Conservation (phyloP, 2,113 vertebrate species). For the Meleagris gallopavo region DNA sequence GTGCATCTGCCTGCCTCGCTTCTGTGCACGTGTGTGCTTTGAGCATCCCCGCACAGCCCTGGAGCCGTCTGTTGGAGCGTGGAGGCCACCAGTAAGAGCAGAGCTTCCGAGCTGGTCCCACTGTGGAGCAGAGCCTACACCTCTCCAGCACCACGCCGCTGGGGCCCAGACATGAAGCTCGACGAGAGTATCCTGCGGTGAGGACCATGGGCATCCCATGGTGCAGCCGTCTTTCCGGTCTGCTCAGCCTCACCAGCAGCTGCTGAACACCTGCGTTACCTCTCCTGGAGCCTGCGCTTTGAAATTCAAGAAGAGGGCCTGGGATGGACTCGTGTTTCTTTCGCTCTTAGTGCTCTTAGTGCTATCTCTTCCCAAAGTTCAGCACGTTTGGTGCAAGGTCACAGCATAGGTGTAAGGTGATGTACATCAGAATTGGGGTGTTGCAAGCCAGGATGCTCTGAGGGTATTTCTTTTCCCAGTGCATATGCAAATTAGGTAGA, state of each 20-base stretch:
- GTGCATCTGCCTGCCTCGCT: neutral
- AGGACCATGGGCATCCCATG: too few species aligned
- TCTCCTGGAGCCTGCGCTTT: neutral
- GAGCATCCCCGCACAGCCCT: conserved; percentile 32
- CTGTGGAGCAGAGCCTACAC: neutral
- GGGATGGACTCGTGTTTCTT: conserved; percentile 31
- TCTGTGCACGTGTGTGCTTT: conserved; percentile 21
- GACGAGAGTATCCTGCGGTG: neutral
- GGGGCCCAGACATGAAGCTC: conserved; percentile 26
- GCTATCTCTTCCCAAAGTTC: neutral
- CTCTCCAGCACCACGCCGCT: neutral
- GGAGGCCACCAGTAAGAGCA: neutral
- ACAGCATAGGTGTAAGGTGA: neutral
- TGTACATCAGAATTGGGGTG: neutral
- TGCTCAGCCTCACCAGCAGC: neutral
- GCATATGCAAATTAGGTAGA: conserved; percentile 69
- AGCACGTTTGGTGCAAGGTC: neutral
- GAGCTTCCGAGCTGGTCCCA: conserved; percentile 49
- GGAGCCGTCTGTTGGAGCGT: neutral
- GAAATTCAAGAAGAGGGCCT: neutral
- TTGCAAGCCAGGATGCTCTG: conserved; percentile 20
- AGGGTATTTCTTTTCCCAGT: conserved; percentile 54
- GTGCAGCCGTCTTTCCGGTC: too few species aligned
- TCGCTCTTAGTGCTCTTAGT: conserved; percentile 49
- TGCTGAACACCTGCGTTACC: neutral